These are phyloP conservation scores for Hoplodrina blanda DNA, from an alignment of 2,888 invertebrate species.

Conservation along the genomic window DNA sequence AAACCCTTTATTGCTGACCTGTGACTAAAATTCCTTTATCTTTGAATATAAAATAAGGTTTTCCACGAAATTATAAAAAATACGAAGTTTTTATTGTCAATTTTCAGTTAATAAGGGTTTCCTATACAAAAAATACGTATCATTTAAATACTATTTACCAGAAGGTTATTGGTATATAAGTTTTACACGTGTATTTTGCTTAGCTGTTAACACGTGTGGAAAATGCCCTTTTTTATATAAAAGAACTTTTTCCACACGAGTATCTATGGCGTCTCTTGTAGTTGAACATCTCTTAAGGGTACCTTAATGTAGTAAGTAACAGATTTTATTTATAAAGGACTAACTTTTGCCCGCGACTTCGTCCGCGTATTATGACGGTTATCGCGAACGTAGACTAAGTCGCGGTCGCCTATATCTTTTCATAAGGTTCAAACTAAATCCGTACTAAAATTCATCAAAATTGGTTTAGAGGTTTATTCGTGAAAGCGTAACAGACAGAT, in stretches of 20 bases:
- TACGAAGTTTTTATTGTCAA: conserved; percentile 1
- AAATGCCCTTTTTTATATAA: conserved; percentile 7
- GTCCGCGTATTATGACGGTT: too few relatives aligned
- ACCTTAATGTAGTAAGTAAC: background rate
- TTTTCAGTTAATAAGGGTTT: conserved; percentile 8
- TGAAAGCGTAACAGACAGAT: too few relatives aligned
- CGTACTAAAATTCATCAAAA: too few relatives aligned
- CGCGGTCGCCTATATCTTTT: too few relatives aligned
- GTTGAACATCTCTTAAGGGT: background rate
- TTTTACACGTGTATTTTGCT: background rate
- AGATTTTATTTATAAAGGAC: background rate
- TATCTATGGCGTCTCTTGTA: background rate
- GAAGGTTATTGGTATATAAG: conserved; percentile 34
- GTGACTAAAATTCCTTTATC: background rate
- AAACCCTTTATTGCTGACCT: conserved; percentile 4
- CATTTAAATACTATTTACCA: conserved; percentile 5
- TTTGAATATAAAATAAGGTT: background rate
- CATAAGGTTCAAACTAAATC: too few relatives aligned
- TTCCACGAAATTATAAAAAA: conserved; percentile 3
- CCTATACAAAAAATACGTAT: background rate
- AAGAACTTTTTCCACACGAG: too few relatives aligned
- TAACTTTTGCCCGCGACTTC: too few relatives aligned
- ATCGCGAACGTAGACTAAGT: too few relatives aligned
- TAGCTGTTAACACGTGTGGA: background rate
- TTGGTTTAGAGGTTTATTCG: too few relatives aligned